phyloP scores from a whole-genome alignment of 2,888 invertebrate genomes.

The Brachypterus glaber region DNA sequence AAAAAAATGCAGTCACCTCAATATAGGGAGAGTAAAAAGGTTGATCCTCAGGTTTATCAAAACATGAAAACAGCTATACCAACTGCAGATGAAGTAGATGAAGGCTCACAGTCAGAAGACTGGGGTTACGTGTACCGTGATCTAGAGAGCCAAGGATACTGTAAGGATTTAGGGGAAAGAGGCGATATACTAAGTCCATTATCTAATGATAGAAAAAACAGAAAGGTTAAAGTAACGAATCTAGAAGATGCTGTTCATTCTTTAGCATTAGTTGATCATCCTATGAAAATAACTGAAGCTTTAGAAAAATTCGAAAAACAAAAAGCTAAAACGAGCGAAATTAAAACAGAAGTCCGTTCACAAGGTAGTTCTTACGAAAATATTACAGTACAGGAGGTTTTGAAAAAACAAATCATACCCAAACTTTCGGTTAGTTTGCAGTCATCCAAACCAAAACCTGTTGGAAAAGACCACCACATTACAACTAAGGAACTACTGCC shows the following conservation, averaged over 20 bases:
- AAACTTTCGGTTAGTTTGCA: too few relatives aligned
- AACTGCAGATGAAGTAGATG: too few relatives aligned
- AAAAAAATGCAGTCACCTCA: too few relatives aligned
- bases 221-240: conserved; percentile 46
- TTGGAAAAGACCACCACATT: too few relatives aligned
- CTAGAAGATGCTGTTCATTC: conserved; percentile 50
- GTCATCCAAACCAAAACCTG: too few relatives aligned
- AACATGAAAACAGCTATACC: too few relatives aligned
- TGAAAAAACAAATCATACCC: too few relatives aligned
- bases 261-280: conserved; percentile 43
- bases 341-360: too few relatives aligned
- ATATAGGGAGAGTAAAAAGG: too few relatives aligned
- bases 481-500: conserved; percentile 9
- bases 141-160: conserved; percentile 63
- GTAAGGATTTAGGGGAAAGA: conserved; percentile 54
- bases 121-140: conserved; percentile 77
- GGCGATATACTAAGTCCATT: conserved; percentile 52
- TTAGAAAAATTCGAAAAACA: conserved; percentile 33
- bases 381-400: too few relatives aligned
- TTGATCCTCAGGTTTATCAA: too few relatives aligned
- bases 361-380: conserved; percentile 39
- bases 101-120: conserved; percentile 46
- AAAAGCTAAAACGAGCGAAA: conserved; percentile 37
- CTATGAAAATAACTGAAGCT: conserved; percentile 47
- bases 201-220: conserved; percentile 38